Base-by-base conservation (phyloP, 2,888 invertebrate species). In the Acanthosoma haemorrhoidale region DNA sequence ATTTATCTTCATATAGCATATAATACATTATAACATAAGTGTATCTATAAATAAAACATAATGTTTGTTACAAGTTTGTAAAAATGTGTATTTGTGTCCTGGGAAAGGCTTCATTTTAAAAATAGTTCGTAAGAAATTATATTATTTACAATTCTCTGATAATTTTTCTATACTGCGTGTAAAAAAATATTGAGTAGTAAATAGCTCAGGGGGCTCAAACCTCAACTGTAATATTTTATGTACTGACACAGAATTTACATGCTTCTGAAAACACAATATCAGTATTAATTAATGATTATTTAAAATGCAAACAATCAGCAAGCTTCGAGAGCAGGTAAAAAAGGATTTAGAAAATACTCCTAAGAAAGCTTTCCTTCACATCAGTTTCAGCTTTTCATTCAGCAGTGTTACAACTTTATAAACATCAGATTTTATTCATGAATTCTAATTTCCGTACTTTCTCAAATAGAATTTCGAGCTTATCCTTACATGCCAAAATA, bases 351-450 rank as follows among this genome's bases (percentile, higher is more conserved):
- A 36, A 72, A 67, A 60, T 72, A 64, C 34, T 60, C 57, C 29
- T n/a, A n/a, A n/a, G n/a, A n/a, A n/a, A 73, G 59, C 68, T 71
- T 71, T n/a, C 72, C 73, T 64, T 73, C 71, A 11, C 69, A 34
- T 73, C 73, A 31, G 43, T 21, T 43, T 73, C 73, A 13, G 73
- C 73, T 21, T 68, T 70, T n/a, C n/a, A n/a, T 58, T 18, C 0
- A 73, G 72, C 29, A 70, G 51, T 13, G 58, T 64, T 29, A 72
- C 73, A n/a, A 70, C 38, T 15, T 68, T 57, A 18, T 73, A 70
- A 1, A 73, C 71, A 16, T 70, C 69, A 29, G 64, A 59, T 70
- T 70, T 70, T 34, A 73, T 63, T 34, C 18, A 70, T 41, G 13
- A 41, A 51, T 43, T 73, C 73, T 11, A 73, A 63, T 11, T 71